Evolutionary conservation across 2,113 vertebrate genomes (phyloP).

Genomic region (Chelonoidis abingdonii): DNA sequence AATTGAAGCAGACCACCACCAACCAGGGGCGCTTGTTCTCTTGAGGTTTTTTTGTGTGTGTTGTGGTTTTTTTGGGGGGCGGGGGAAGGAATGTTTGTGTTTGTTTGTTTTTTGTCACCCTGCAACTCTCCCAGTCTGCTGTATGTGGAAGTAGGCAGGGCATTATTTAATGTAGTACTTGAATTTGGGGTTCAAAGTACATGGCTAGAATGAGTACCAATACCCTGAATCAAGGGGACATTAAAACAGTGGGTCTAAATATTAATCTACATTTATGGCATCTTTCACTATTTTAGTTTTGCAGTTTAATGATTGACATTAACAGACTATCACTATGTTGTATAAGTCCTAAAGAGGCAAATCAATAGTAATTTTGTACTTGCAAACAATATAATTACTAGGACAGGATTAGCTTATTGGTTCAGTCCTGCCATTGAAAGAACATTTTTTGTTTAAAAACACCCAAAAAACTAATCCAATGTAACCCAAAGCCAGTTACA

Average conservation of each 20-base stretch:
- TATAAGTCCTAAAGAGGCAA: not conserved
- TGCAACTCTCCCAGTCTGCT: not conserved
- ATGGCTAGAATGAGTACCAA: not conserved
- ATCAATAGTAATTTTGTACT: not conserved
- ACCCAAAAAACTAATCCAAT: not conserved
- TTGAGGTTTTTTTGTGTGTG: not conserved
- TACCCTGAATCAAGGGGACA: not conserved
- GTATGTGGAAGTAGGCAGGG: fast-evolving
- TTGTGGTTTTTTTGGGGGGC: too few species aligned
- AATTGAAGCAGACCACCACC: not conserved
- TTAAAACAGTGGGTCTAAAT: not conserved
- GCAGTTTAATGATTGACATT: not conserved
- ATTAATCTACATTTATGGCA: not conserved
- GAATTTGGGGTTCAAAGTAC: not conserved
- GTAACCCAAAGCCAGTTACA: not conserved
- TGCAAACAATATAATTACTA: not conserved
- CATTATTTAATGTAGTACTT: not conserved
- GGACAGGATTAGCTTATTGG: not conserved
- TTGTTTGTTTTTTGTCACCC: not conserved
- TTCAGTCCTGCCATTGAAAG: not conserved
- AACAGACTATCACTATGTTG: not conserved
- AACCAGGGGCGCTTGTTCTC: not conserved
- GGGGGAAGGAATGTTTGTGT: too few species aligned
- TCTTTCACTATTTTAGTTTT: not conserved
- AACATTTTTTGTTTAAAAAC: not conserved